A percentile compares a stretch with the other conserved stretches of the same genome.
These are phyloP conservation scores for Lydus trimaculatus DNA, from an alignment of 2,888 invertebrate genomes.

Conservation along the genomic window DNA sequence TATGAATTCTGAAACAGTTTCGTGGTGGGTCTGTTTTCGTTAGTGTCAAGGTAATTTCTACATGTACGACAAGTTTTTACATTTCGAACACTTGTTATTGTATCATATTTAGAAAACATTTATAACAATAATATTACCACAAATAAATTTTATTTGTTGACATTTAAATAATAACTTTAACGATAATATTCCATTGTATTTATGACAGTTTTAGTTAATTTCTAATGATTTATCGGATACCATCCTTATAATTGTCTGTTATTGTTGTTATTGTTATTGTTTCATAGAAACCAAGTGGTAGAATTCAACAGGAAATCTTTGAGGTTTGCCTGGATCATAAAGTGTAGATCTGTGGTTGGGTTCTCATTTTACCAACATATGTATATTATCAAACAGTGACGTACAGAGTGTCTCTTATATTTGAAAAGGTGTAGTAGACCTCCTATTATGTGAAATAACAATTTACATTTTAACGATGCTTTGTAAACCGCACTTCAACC, in stretches of 20 bases:
- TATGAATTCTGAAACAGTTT: constrained; percentile 37
- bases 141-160: neutral
- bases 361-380: neutral
- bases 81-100: neutral
- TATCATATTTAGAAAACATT: neutral
- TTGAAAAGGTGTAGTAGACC: neutral
- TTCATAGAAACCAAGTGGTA: neutral
- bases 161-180: neutral
- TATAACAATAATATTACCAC: neutral
- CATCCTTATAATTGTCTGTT: neutral
- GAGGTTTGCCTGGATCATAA: neutral
- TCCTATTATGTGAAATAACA: neutral
- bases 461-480: constrained; percentile 3
- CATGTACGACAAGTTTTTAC: neutral
- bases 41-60: neutral
- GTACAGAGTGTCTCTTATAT: neutral
- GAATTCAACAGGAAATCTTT: neutral
- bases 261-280: neutral
- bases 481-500: neutral
- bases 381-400: neutral
- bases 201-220: neutral
- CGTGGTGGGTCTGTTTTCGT: constrained; percentile 3
- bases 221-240: neutral
- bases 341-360: neutral
- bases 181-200: neutral